phyloP scores from a whole-genome alignment of 2,113 vertebrate genomes.

The Brachyistius frenatus region DNA sequence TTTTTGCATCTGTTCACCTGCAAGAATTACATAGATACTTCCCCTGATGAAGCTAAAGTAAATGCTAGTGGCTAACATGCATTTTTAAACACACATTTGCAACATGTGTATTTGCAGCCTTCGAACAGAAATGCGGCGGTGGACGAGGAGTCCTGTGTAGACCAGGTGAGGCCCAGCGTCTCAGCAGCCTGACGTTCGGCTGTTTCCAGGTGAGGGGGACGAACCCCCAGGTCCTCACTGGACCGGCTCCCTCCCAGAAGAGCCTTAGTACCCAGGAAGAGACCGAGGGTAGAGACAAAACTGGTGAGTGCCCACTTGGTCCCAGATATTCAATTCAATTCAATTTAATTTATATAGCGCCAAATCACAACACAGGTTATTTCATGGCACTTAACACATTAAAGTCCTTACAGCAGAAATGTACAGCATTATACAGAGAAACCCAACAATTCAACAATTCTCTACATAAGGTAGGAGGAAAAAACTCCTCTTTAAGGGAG shows the following conservation, averaged over 20 bases:
- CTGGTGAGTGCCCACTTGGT: slow-evolving; percentile 42
- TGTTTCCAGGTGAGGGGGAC: slow-evolving; percentile 93
- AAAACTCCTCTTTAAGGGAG: too few species aligned
- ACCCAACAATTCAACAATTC: too few species aligned
- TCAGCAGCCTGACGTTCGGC: slow-evolving; percentile 95
- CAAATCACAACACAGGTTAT: not conserved
- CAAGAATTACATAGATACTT: not conserved
- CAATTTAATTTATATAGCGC: too few species aligned
- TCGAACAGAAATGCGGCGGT: slow-evolving; percentile 80
- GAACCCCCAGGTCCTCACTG: slow-evolving; percentile 88
- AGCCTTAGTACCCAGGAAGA: slow-evolving; percentile 68
- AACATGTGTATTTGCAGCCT: slow-evolving; percentile 76
- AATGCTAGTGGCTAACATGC: not conserved
- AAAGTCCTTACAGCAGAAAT: too few species aligned
- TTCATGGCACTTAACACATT: too few species aligned
- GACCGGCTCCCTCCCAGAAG: slow-evolving; percentile 83
- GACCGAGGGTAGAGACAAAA: slow-evolving; percentile 12
- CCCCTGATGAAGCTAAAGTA: not conserved
- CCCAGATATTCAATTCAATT: not conserved
- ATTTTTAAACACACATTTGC: not conserved
- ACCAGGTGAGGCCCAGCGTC: slow-evolving; percentile 89
- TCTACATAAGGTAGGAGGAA: too few species aligned
- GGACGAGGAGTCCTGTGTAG: slow-evolving; percentile 73
- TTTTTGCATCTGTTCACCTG: not conserved
- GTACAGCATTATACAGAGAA: too few species aligned